Conservation (phyloP, 2,797 vertebrate genomes). For the Rhabdophis nuchalis region DNA sequence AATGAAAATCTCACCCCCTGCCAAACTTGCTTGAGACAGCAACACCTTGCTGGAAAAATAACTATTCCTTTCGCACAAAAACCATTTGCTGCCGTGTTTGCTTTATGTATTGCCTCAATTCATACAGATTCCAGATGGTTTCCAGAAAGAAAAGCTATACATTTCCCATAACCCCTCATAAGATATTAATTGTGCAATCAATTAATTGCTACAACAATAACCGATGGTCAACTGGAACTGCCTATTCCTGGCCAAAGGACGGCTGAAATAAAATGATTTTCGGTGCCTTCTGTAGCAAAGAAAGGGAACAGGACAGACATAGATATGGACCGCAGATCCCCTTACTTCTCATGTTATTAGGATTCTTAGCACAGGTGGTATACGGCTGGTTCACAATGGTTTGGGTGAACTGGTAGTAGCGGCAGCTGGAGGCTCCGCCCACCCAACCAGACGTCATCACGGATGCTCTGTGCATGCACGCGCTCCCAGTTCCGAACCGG, state of each 20-base stretch:
- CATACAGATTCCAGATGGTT: not conserved
- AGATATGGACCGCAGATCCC: not conserved
- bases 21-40: not conserved
- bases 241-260: not conserved
- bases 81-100: not conserved
- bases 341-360: not conserved
- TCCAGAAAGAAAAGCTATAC: not conserved
- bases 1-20: not conserved
- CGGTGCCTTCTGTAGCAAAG: not conserved
- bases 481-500: no score
- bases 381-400: no score
- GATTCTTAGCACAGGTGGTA: not conserved
- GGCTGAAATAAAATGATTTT: not conserved
- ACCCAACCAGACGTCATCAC: no score
- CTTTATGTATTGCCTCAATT: not conserved
- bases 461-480: no score
- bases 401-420: no score
- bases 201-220: not conserved
- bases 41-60: not conserved
- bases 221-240: not conserved
- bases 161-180: not conserved
- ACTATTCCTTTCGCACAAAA: not conserved
- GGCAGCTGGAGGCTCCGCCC: no score
- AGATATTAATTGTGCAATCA: not conserved
- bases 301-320: not conserved